Evolutionary conservation across 2,797 vertebrate genomes (phyloP).

Genomic region (Fistularia commersonii): DNA sequence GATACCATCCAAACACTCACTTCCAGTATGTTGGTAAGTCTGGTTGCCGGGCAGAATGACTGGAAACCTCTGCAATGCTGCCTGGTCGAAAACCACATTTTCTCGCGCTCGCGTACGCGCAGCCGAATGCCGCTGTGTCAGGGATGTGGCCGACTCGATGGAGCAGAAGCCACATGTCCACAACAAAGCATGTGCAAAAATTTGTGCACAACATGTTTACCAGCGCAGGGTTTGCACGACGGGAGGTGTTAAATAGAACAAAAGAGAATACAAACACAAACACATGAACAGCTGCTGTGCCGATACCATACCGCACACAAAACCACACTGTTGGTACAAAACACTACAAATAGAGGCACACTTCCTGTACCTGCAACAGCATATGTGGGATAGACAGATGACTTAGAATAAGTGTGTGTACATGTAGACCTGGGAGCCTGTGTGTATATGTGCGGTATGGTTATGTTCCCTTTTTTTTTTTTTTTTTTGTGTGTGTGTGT

Average conservation of each 20-base stretch:
- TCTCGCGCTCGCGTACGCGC: constrained; percentile 1
- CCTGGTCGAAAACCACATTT: constrained; percentile 43
- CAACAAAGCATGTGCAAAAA: constrained; percentile 15
- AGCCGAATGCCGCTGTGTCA: not conserved
- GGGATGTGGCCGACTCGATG: constrained; percentile 29
- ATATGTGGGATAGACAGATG: constrained; percentile 14
- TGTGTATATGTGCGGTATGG: too few species aligned
- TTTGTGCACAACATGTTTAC: not conserved
- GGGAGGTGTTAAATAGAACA: constrained; percentile 20
- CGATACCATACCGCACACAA: constrained; percentile 24
- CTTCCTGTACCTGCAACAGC: constrained; percentile 32
- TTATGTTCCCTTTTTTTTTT: too few species aligned
- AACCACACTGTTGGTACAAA: constrained; percentile 34
- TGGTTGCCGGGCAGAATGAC: constrained; percentile 43
- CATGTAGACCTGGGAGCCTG: not conserved
- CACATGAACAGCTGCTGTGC: constrained; percentile 14
- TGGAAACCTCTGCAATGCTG: constrained; percentile 51
- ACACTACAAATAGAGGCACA: constrained; percentile 18
- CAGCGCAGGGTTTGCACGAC: not conserved
- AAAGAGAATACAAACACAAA: not conserved
- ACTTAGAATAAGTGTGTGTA: constrained; percentile 9
- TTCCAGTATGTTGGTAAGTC: constrained; percentile 27
- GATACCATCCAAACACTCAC: constrained; percentile 45
- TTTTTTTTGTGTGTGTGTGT: constrained; percentile 1
- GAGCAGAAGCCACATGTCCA: constrained; percentile 9